Conservation (phyloP, 2,888 invertebrate species). For the Endotricha flammealis region DNA sequence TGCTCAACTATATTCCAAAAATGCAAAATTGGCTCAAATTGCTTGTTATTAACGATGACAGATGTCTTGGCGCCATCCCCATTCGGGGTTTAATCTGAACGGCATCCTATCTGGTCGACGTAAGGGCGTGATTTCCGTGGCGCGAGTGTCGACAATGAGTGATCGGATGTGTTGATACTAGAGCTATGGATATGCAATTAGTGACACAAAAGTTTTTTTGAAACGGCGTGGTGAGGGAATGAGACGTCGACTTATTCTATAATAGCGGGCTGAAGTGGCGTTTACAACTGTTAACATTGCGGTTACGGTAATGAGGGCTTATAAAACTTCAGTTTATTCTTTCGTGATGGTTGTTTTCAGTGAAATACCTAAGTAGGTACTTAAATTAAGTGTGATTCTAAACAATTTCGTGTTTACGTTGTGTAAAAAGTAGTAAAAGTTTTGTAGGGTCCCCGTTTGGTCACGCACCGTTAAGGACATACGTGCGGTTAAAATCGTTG, state of each 20-base stretch:
- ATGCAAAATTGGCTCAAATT: slow-evolving; percentile 76
- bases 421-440: slow-evolving; percentile 8
- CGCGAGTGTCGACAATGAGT: slow-evolving; percentile 36
- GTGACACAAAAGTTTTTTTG: slow-evolving; percentile 53
- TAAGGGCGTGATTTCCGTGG: slow-evolving; percentile 28
- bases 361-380: slow-evolving; percentile 16
- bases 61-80: slow-evolving; percentile 71
- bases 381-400: slow-evolving; percentile 11
- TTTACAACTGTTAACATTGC: slow-evolving; percentile 21
- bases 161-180: slow-evolving; percentile 73
- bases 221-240: slow-evolving; percentile 33
- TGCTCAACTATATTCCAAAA: slow-evolving; percentile 66
- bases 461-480: slow-evolving; percentile 4
- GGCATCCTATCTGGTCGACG: slow-evolving; percentile 22
- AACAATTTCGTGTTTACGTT: slow-evolving; percentile 10
- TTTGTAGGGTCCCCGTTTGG: slow-evolving; percentile 4
- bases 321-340: slow-evolving; percentile 21
- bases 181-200: slow-evolving; percentile 69
- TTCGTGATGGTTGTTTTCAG: slow-evolving; percentile 18
- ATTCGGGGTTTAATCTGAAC: slow-evolving; percentile 19
- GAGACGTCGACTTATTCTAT: slow-evolving; percentile 32
- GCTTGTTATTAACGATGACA: slow-evolving; percentile 77
- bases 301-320: slow-evolving; percentile 18
- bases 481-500: not conserved
- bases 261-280: slow-evolving; percentile 11